phyloP scores from a whole-genome alignment of 2,797 vertebrate species.

The Bovichtus diacanthus region DNA sequence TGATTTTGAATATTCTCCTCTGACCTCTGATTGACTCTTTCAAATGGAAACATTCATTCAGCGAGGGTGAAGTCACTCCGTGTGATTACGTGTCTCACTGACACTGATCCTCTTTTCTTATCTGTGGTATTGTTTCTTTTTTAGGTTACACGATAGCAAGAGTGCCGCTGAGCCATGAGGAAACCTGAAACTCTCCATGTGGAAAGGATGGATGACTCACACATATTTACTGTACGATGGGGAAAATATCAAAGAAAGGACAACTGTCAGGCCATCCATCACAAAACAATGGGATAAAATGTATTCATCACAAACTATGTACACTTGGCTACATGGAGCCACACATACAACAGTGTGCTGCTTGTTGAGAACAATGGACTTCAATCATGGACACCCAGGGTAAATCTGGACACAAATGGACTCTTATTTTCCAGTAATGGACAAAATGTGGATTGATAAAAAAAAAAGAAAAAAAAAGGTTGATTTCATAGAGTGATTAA shows the following conservation, averaged over 20 bases:
- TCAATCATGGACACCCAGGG: conserved; percentile 62
- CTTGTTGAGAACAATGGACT: conserved; percentile 52
- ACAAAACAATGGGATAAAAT: conserved; percentile 67
- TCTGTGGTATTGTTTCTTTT: conserved; percentile 57
- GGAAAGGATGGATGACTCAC: conserved; percentile 75
- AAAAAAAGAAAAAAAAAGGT: conserved; percentile 1
- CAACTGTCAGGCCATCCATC: conserved; percentile 65
- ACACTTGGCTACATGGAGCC: conserved; percentile 46
- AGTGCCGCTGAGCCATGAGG: conserved; percentile 63
- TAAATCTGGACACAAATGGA: conserved; percentile 58
- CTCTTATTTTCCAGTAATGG: conserved; percentile 54
- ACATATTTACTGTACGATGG: conserved; percentile 64
- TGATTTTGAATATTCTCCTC: conserved; percentile 37
- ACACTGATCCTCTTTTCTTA: conserved; percentile 50
- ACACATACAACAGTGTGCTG: conserved; percentile 44
- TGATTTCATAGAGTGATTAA: conserved; percentile 39
- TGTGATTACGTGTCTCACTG: conserved; percentile 53
- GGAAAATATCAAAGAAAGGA: conserved; percentile 58
- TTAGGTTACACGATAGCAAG: conserved; percentile 96
- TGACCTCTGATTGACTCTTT: conserved; percentile 44
- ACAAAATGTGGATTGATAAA: conserved; percentile 41
- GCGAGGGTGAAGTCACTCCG: conserved; percentile 12
- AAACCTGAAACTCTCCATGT: conserved; percentile 68
- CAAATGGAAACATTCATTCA: conserved; percentile 35
- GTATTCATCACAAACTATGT: conserved; percentile 54